Evolutionary conservation across 2,888 invertebrate species (phyloP), one percentile per base, ranked within the genome.

Genomic region (Vesta saturnalis): DNA sequence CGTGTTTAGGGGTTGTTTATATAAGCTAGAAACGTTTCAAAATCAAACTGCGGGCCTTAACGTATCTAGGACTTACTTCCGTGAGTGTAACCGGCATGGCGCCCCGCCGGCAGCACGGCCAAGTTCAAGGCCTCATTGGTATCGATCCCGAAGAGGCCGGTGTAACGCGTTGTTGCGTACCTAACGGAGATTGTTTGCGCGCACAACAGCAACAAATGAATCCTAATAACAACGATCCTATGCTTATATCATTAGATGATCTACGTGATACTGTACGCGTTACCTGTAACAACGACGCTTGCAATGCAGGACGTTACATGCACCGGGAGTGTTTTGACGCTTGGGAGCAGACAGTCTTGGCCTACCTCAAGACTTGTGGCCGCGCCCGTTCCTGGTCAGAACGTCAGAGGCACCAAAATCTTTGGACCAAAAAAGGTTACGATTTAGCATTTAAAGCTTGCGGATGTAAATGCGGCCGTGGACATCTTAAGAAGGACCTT

Each of bases 381-480:
- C 87, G 97, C 35, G 96, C 97, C 1, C 88, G 97, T 18, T 94
- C 94, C 74, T 97, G 97, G 97, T 96, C 96, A 39, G 97, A 97
- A 83, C 89, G 96, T 67, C 97, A 97, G 83, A 89, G 97, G 22
- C 91, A 93, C 78, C 97, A 97, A 86, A 97, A 97, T 85, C 86
- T 98, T 67, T 98, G 98, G 98, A 96, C 97, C 64, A 97, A 97
- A 85, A 97, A 97, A 84, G 97, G 97, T 61, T 97, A 97, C 86
- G 97, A 98, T 85, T 85, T 97, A 82, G 96, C 96, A 5, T 97
- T 93, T 85, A 97, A 96, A 80, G 96, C 95, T 5, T 98, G 97
- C 86, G 94, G 93, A 46, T 98, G 98, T 85, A 92, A 93, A 73
- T 97, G 97, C 85, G 94, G 94, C 1, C 89, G 95, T 23, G 97